These are phyloP conservation scores for Eurois occulta DNA, from an alignment of 2,888 invertebrate species.

Conservation along the genomic window DNA sequence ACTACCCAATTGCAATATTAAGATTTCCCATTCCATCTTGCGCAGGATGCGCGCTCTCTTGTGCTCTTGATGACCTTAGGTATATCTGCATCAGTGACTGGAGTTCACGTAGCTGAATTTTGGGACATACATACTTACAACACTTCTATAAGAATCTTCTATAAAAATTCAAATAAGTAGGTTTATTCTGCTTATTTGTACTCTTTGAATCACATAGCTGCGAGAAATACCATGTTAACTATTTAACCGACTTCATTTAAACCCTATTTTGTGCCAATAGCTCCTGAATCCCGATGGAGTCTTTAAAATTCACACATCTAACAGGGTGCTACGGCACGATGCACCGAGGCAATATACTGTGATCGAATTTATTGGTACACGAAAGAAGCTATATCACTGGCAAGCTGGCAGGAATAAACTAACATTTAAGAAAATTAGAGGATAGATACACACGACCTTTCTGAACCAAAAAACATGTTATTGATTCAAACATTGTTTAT, in stretches of 20 bases:
- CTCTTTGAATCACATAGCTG: not conserved
- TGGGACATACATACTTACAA: not conserved
- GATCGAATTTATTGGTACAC: conserved; percentile 54
- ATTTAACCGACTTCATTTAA: too few species aligned
- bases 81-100: not conserved
- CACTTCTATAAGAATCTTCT: not conserved
- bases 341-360: conserved; percentile 50
- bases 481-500: too few species aligned
- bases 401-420: conserved; percentile 25
- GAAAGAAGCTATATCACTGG: conserved; percentile 42
- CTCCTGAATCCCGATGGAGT: conserved; percentile 29
- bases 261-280: conserved; percentile 33
- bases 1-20: not conserved
- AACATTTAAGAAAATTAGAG: conserved; percentile 20
- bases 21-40: not conserved
- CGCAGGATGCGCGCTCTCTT: not conserved
- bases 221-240: not conserved
- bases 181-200: not conserved
- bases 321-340: conserved; percentile 28
- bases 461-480: not conserved
- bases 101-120: not conserved
- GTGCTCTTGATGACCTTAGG: not conserved
- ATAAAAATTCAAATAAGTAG: not conserved
- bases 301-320: conserved; percentile 54
- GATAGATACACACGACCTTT: not conserved